These are phyloP conservation scores for Papilio gigon DNA, from an alignment of 2,888 invertebrate genomes.

Conservation along the genomic window DNA sequence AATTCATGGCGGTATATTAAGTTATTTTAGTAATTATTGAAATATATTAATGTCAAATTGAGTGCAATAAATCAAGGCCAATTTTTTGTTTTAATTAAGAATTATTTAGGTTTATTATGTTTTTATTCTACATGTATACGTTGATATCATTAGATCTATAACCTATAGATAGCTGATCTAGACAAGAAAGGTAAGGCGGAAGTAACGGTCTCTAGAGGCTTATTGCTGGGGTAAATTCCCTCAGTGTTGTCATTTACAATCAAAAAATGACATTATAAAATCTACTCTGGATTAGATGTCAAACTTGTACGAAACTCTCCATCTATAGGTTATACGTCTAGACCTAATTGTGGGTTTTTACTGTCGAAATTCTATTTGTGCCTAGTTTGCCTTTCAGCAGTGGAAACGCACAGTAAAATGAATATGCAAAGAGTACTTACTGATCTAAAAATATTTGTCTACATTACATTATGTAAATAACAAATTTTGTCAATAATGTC, in stretches of 20 bases:
- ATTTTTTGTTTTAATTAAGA: constrained; percentile 1
- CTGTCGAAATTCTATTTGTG: background rate
- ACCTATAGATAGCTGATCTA: no score
- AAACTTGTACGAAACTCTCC: no score
- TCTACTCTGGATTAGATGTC: no score
- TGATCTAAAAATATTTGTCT: background rate
- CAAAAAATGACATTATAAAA: no score
- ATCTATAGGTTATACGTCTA: no score
- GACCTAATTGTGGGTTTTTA: background rate
- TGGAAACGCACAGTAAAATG: background rate
- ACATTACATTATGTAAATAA: no score
- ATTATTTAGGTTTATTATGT: background rate
- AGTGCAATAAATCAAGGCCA: constrained; percentile 9
- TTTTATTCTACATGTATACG: background rate
- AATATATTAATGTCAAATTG: constrained; percentile 27
- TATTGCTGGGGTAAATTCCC: no score
- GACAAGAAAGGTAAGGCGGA: no score
- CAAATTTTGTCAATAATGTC: no score
- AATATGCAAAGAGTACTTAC: background rate
- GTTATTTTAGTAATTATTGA: constrained; percentile 37
- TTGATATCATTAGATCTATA: no score
- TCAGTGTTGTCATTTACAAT: no score
- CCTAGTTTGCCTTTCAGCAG: background rate
- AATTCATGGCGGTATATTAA: constrained; percentile 39
- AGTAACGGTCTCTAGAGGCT: no score